Base-by-base conservation (phyloP, 2,113 vertebrate species). In the Notechis scutatus region DNA sequence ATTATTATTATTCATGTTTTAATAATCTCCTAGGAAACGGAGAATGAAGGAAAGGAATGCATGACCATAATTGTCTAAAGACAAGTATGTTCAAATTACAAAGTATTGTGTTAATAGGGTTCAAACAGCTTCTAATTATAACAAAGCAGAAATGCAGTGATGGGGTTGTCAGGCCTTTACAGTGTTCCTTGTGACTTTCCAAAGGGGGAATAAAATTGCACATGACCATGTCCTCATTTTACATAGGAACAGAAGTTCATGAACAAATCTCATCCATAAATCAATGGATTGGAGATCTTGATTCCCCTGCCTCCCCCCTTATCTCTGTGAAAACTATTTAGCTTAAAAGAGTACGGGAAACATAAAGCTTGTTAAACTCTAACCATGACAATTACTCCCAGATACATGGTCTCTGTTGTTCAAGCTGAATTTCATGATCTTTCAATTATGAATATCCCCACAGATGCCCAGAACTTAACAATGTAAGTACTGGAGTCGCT, bases 21-120 rank as follows among this genome's bases (percentile, higher is more conserved):
- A 97, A 96, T 97, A 97, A 96, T 96, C 95, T 96, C 96, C 95
- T 94, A 95, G 92, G 91, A 96, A 97, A 96, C 90, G 45, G 93
- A 12, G 61, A 88, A 92, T 94, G 92, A 39, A 26, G 0, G 39
- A 61, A 24, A 26, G 0, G 47, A 34, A 26, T 64, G 92, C 95
- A 95, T 88, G 95, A 89, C 5, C 61, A 5, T 93, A 88, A 92
- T 55, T 87, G 42, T 93, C 94, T 93, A 64, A 96, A 94, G 59
- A 89, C 59, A 94, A 96, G 69, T 91, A 89, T 0, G 3, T 91
- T 92, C 47, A 95, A 93, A 94, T 92, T 91, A 1, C 39, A 55
- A 93, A 92, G 39, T 50, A 93, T 95, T 95, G 95, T 94, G 39
- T 92, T 94, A 96, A 96, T 87, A 74, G 90, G 89, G 18, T 94